Conservation (phyloP, 2,888 invertebrate species). For the Drosophila maculinotata region DNA sequence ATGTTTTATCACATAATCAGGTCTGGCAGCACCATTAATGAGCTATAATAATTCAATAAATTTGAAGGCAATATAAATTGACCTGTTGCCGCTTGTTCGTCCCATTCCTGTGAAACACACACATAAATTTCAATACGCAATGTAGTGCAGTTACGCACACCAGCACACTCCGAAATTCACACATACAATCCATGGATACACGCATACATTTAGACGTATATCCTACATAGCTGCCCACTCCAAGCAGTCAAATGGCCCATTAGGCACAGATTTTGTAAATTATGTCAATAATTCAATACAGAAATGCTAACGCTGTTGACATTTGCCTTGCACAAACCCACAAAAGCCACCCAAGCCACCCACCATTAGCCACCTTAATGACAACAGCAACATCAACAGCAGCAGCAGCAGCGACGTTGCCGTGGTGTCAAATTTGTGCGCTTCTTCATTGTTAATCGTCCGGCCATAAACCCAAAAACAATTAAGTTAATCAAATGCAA, state of each 20-base stretch:
- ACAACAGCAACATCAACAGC: conserved; percentile 24
- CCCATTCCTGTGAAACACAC: conserved; percentile 12
- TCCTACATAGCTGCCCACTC: conserved; percentile 35
- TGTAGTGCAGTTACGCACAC: conserved; percentile 21
- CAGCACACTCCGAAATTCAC: conserved; percentile 1
- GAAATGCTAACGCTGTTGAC: conserved; percentile 70
- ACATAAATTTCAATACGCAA: conserved; percentile 38
- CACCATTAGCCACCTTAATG: conserved; percentile 50
- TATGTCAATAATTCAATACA: conserved; percentile 80
- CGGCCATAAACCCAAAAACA: conserved; percentile 73
- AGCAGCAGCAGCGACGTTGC: conserved; percentile 18
- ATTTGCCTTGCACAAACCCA: conserved; percentile 42
- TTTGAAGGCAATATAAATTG: conserved; percentile 69
- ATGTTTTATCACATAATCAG: conserved; percentile 42
- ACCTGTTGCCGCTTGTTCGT: conserved; percentile 62
- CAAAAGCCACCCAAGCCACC: conserved; percentile 4
- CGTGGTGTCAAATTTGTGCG: conserved; percentile 70
- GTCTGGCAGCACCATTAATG: conserved; percentile 62
- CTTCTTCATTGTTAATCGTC: conserved; percentile 72
- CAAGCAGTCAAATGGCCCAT: conserved; percentile 68
- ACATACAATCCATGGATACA: not conserved
- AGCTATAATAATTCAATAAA: conserved; percentile 74
- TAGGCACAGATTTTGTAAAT: conserved; percentile 80
- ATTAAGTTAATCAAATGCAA: conserved; percentile 79
- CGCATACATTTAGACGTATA: conserved; percentile 24